phyloP scores from a whole-genome alignment of 2,888 invertebrate genomes.

The Philaethria dido region DNA sequence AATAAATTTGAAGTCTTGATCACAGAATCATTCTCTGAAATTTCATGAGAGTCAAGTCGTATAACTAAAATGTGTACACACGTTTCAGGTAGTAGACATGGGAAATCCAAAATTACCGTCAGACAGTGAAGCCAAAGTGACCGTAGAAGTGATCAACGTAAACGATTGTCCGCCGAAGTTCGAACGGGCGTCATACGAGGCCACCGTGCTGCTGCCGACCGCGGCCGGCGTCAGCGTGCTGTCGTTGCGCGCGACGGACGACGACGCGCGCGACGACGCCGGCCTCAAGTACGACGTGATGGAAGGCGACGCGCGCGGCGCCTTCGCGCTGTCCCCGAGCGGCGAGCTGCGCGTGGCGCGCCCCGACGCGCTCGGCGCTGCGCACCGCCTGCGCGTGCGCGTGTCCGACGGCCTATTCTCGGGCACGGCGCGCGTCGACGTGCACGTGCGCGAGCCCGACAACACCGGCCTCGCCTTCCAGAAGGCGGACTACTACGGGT shows the following conservation, averaged over 20 bases:
- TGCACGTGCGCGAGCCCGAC: slow-evolving; percentile 61
- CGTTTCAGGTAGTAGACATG: slow-evolving; percentile 87
- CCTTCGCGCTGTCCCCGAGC: slow-evolving; percentile 87
- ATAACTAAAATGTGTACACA: neutral
- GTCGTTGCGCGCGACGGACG: slow-evolving; percentile 89
- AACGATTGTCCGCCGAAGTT: slow-evolving; percentile 97
- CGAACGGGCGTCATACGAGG: slow-evolving; percentile 87
- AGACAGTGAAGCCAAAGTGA: slow-evolving; percentile 90
- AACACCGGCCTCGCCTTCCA: slow-evolving; percentile 91
- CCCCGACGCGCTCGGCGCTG: slow-evolving; percentile 60
- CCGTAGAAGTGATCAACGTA: slow-evolving; percentile 90
- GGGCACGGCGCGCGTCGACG: slow-evolving; percentile 82
- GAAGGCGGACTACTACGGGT: slow-evolving; percentile 90
- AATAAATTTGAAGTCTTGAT: too few species aligned
- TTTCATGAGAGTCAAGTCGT: too few species aligned
- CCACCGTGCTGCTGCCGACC: slow-evolving; percentile 91
- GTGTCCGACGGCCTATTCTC: slow-evolving; percentile 94
- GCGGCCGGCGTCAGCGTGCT: slow-evolving; percentile 90
- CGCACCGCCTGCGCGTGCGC: slow-evolving; percentile 89
- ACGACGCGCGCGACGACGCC: slow-evolving; percentile 84
- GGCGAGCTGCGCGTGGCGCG: slow-evolving; percentile 69
- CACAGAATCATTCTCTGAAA: too few species aligned
- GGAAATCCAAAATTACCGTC: slow-evolving; percentile 93
- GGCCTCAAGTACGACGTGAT: slow-evolving; percentile 89
- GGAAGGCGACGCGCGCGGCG: slow-evolving; percentile 89